Evolutionary conservation across 2,888 invertebrate species (phyloP).

Genomic region (Branchellion lobata): DNA sequence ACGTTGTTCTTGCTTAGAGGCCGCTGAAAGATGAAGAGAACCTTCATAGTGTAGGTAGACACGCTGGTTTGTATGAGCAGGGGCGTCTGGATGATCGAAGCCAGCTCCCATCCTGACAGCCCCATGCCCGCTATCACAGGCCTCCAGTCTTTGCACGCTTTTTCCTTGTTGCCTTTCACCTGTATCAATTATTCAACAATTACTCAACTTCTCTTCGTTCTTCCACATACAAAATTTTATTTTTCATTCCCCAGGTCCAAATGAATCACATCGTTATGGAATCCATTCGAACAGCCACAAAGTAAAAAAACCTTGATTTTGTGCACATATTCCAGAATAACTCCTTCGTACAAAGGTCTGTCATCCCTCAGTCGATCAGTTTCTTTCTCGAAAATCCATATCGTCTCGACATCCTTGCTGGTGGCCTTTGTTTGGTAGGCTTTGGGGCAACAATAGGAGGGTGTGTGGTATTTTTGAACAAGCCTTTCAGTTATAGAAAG

Average conservation of each 20-base stretch:
- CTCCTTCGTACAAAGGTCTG: conserved; percentile 57
- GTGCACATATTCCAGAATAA: conserved; percentile 55
- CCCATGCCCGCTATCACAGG: conserved; percentile 56
- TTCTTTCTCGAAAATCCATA: conserved; percentile 60
- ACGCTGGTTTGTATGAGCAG: conserved; percentile 50
- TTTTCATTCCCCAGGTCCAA: neutral
- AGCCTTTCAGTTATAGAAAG: too few species aligned
- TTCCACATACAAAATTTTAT: too few species aligned
- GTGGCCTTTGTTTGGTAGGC: conserved; percentile 49
- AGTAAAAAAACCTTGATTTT: conserved; percentile 49
- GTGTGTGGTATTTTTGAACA: neutral
- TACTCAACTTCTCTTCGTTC: too few species aligned
- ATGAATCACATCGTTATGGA: neutral
- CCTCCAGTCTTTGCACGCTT: conserved; percentile 54
- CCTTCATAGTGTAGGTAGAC: conserved; percentile 52
- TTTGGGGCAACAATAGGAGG: conserved; percentile 24
- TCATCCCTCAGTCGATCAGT: conserved; percentile 54
- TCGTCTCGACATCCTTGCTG: conserved; percentile 51
- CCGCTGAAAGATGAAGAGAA: conserved; percentile 54
- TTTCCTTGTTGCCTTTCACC: conserved; percentile 42
- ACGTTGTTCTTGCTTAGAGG: conserved; percentile 3
- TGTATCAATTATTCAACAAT: conserved; percentile 28
- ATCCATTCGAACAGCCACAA: neutral
- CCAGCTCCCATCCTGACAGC: conserved; percentile 58
- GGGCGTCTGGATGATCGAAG: conserved; percentile 52